Base-by-base conservation (phyloP, 2,113 vertebrate genomes). In the Morone chrysops region DNA sequence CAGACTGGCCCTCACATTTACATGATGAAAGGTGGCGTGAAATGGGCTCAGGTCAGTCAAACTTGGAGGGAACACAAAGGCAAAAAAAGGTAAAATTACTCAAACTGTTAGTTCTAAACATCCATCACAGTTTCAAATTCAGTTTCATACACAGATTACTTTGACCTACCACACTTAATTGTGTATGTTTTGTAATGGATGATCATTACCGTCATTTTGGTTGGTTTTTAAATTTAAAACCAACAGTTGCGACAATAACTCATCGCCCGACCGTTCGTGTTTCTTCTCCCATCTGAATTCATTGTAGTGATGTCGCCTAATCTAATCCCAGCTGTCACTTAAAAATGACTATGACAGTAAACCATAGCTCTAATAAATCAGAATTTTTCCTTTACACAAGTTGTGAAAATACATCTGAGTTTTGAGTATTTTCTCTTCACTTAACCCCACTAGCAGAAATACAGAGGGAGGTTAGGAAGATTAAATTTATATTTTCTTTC, bases 401-500 rank as follows among this genome's bases (percentile, higher is more conserved):
- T 43, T 5, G 2, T 65, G 36, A 3, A 56, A 67, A 43, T 5
- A 20, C 25, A 7, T 71, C 59, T 41, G 61, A 9, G 47, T 59
- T 81, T 57, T 65, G 56, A 68, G 54, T 76, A 57, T 80, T 87
- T 70, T 74, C 54, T 70, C 48, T 66, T 22, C 76, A 85, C 70
- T 85, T 74, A 84, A 84, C 74, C 76, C 61, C 50, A 53, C 25
- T 4, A 22, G 2, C 63, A 76, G 66, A 81, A 73, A 75, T 12
- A 41, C 22, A 79, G 63, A 70, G 25, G 12, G 13, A 82, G 67
- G 53, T 70, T 57, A 45, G 47, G 31, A 53, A 60, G 56, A 69
- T 75, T 74, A 43, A 47, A 50, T 60, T 75, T 43, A 40, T 67
- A 60, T 87, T 90, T 86, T 75, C 61, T 65, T 83, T 83, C 68